Conservation (phyloP, 2,888 invertebrate genomes). For the Nycteola revayana region DNA sequence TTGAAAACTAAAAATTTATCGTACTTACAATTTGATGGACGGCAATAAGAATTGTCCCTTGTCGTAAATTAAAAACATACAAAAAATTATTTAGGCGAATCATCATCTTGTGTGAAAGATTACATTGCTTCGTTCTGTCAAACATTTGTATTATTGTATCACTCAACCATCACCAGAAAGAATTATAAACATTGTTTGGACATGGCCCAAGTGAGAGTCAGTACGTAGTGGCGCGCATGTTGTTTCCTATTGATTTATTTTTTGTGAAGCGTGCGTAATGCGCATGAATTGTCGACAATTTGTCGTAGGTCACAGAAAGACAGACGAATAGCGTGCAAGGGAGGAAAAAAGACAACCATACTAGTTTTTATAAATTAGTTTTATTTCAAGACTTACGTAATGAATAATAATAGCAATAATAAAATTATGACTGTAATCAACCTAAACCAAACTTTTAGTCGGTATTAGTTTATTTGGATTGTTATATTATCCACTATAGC, state of each 20-base stretch:
- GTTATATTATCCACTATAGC: constrained; percentile 55
- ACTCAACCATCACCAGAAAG: constrained; percentile 43
- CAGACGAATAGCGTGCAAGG: background rate
- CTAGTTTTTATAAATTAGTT: constrained; percentile 72
- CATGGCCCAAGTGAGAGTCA: constrained; percentile 32
- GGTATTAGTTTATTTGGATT: constrained; percentile 79
- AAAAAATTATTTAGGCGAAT: constrained; percentile 73
- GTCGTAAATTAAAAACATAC: constrained; percentile 76
- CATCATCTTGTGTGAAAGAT: constrained; percentile 67
- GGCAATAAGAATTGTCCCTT: constrained; percentile 78
- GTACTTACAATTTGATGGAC: constrained; percentile 80
- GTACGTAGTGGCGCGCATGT: constrained; percentile 55
- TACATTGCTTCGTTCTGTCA: constrained; percentile 68
- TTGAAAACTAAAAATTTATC: background rate
- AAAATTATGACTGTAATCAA: constrained; percentile 77
- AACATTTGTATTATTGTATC: constrained; percentile 64
- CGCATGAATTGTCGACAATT: constrained; percentile 53
- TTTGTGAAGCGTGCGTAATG: constrained; percentile 39
- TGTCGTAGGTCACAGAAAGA: too few species aligned
- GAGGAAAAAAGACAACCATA: constrained; percentile 19
- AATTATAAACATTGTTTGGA: constrained; percentile 60
- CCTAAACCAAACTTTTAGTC: constrained; percentile 78
- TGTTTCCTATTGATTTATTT: constrained; percentile 62
- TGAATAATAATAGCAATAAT: constrained; percentile 59
- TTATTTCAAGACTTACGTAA: constrained; percentile 78